Evolutionary conservation across 2,888 invertebrate genomes (phyloP).

Genomic region (Thereva nobilitata): DNA sequence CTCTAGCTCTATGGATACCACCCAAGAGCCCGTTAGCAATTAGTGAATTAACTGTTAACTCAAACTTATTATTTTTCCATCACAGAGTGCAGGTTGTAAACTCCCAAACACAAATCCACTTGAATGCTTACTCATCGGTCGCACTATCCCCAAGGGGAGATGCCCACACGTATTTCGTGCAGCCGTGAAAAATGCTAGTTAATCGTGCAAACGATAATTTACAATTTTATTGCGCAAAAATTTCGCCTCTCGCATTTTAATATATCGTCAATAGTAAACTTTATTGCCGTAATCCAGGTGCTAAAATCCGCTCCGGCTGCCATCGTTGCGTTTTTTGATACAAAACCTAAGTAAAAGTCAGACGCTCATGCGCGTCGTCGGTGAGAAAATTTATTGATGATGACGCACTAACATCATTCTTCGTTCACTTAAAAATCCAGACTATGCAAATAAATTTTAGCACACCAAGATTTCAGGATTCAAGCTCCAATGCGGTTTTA

Average conservation of each 20-base stretch:
- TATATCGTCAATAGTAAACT: constrained; percentile 15
- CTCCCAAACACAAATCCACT: constrained; percentile 6
- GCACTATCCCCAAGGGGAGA: constrained; percentile 15
- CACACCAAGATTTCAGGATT: too few species aligned
- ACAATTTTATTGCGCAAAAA: constrained; percentile 29
- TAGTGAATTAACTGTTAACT: too few species aligned
- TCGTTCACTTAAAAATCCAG: too few species aligned
- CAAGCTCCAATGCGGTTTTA: too few species aligned
- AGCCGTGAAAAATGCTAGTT: background rate
- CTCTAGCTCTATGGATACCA: background rate
- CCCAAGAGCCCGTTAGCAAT: constrained; percentile 1
- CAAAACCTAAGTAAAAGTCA: background rate
- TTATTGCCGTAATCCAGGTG: constrained; percentile 21
- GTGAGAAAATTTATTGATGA: constrained; percentile 24
- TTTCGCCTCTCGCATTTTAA: constrained; percentile 27
- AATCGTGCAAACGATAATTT: constrained; percentile 20
- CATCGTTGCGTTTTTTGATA: constrained; percentile 9
- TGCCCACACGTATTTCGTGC: constrained; percentile 17
- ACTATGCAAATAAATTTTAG: too few species aligned
- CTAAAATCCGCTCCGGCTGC: constrained; percentile 20
- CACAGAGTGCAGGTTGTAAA: too few species aligned
- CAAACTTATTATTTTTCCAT: too few species aligned
- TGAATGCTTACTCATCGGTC: constrained; percentile 22
- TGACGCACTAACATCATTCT: background rate
- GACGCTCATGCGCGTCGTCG: constrained; percentile 28